These are phyloP conservation scores for Aurelia coerulea DNA, from an alignment of 30 jellyfish, hydroid and myxozoan genomes.

Conservation along the genomic window DNA sequence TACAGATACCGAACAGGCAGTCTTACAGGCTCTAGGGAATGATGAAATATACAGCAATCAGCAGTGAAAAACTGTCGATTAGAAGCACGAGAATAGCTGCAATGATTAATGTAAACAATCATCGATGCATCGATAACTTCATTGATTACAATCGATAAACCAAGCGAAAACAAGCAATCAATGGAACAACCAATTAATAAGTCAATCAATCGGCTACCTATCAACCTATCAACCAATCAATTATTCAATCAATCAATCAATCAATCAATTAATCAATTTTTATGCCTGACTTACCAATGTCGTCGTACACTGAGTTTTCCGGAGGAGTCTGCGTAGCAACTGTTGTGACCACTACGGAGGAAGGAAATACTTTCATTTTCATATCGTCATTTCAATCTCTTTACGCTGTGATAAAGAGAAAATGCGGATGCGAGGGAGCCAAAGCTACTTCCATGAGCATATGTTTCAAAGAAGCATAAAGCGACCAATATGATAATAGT, in stretches of 20 bases:
- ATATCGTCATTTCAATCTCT: background rate
- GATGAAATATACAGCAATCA: background rate
- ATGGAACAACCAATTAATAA: background rate
- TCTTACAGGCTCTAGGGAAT: constrained; percentile 33
- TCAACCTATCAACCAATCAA: background rate
- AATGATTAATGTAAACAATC: background rate
- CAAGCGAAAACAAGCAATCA: background rate
- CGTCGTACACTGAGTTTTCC: constrained; percentile 41
- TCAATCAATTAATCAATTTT: background rate
- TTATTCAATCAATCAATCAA: background rate
- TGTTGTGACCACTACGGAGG: constrained; percentile 68
- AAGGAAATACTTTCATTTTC: background rate
- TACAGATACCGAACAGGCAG: constrained; percentile 81
- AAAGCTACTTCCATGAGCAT: background rate
- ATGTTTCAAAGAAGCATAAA: too few relatives aligned
- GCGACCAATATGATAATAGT: too few relatives aligned
- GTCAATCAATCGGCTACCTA: background rate
- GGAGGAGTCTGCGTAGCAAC: constrained; percentile 85
- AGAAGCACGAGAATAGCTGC: background rate
- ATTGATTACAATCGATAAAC: background rate
- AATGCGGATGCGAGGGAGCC: background rate
- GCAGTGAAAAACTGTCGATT: too few relatives aligned
- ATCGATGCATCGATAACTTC: background rate
- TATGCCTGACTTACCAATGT: constrained; percentile 22
- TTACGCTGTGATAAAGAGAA: background rate